A percentile compares a stretch with the other conserved stretches of the same genome.
phyloP scores from a whole-genome alignment of 2,888 invertebrate genomes.

The Trissolcus brochymenae region DNA sequence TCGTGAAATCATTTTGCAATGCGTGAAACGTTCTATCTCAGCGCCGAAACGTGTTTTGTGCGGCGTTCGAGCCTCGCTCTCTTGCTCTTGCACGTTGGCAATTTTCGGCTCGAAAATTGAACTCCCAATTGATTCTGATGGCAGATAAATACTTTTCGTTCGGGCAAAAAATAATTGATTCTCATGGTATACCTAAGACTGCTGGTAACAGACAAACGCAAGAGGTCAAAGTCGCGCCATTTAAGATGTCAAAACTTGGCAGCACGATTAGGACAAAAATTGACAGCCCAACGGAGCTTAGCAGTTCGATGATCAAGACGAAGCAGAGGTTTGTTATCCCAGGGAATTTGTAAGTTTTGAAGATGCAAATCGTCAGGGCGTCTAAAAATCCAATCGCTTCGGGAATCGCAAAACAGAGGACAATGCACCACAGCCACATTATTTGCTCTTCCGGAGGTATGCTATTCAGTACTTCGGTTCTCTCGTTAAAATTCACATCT shows the following conservation, averaged over 20 bases:
- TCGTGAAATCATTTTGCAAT: slow-evolving; percentile 23
- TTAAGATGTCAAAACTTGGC: slow-evolving; percentile 88
- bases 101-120: slow-evolving; percentile 5
- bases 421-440: slow-evolving; percentile 88
- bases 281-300: slow-evolving; percentile 87
- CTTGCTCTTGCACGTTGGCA: slow-evolving; percentile 2
- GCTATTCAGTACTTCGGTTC: slow-evolving; percentile 77
- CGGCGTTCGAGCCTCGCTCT: slow-evolving; percentile 20
- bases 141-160: not conserved
- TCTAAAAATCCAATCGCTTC: slow-evolving; percentile 86
- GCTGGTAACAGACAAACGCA: slow-evolving; percentile 89
- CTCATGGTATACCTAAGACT: slow-evolving; percentile 79
- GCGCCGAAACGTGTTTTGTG: slow-evolving; percentile 21
- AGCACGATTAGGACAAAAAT: slow-evolving; percentile 86
- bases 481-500: slow-evolving; percentile 39
- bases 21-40: slow-evolving; percentile 27
- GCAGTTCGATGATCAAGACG: slow-evolving; percentile 85
- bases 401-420: slow-evolving; percentile 86
- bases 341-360: slow-evolving; percentile 83
- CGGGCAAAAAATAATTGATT: not conserved
- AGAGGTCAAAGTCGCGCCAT: slow-evolving; percentile 90
- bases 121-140: not conserved
- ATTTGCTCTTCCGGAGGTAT: slow-evolving; percentile 82
- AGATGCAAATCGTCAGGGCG: slow-evolving; percentile 83
- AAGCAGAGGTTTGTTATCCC: slow-evolving; percentile 78